Evolutionary conservation across 2,113 vertebrate genomes (phyloP), one percentile per base, ranked within the genome.

Genomic region (Triplophysa dalaica): DNA sequence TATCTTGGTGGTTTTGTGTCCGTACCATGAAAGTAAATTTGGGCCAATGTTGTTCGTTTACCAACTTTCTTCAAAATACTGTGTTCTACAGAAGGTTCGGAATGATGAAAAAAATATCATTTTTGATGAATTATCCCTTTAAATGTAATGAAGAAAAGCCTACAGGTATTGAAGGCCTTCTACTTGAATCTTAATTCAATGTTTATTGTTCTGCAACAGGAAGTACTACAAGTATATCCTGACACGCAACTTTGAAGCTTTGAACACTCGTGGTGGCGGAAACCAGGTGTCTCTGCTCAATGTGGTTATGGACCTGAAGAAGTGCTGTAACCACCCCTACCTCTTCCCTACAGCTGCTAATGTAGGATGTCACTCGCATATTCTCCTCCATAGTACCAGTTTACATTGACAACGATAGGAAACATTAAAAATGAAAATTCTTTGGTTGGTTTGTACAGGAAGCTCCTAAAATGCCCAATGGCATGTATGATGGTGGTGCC

Each of bases 171-270:
- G 24, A 2, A 1, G 7, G 38, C 7, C 1, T 17, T 56, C 58
- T 45, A 13, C 6, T 5, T 13, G 16, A 17, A 14, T 14, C 12
- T 5, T 41, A 22, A 82, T 41, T 82, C 1, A 33, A 8, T 72
- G 26, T 74, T 61, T 80, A 16, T 65, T 16, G 84, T 38, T 81
- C 38, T 86, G 8, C 74, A 74, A 56, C 84, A 99, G 97, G 89
- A 99, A 99, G 89, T 99, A 99, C 6, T 99, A 99, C 84, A 99
- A 99, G 86, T 99, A 97, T 60, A 98, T 99, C 83, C 92, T 99
- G 67, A 99, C 97, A 1, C 94, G 97, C 43, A 99, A 99, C 89
- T 99, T 98, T 50, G 97, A 98, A 74, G 97, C 97, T 6, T 91
- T 99, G 86, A 98, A 98, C 88, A 95, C 96, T 60, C 95, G 96